Evolutionary conservation across 2,113 vertebrate species (phyloP).

Genomic region (Odobenus rosmarus): DNA sequence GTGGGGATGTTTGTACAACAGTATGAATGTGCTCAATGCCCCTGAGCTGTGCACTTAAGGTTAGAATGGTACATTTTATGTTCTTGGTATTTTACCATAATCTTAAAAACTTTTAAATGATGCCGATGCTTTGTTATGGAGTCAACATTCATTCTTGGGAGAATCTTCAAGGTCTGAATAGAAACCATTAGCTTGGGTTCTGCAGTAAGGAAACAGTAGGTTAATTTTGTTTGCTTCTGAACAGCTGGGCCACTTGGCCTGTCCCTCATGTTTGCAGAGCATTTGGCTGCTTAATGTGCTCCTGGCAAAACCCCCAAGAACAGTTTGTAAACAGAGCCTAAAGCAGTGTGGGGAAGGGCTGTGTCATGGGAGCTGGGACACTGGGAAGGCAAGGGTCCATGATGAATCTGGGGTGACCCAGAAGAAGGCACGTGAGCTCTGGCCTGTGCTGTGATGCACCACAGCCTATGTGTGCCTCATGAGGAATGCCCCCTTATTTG

Average conservation of each 20-base stretch:
- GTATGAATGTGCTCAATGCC: neutral
- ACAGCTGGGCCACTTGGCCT: neutral
- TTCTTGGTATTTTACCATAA: neutral
- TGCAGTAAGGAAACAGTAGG: neutral
- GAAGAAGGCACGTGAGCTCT: neutral
- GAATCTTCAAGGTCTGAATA: neutral
- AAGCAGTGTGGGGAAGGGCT: neutral
- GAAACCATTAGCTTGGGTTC: neutral
- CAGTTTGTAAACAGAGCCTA: neutral
- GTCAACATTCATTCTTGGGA: neutral
- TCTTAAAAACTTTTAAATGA: neutral
- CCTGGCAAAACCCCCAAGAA: neutral
- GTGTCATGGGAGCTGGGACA: neutral
- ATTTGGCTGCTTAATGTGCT: neutral
- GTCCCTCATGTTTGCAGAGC: neutral
- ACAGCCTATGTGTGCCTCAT: neutral
- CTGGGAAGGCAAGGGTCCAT: neutral
- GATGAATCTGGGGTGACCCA: no score
- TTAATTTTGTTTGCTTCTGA: neutral
- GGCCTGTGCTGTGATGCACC: accelerated
- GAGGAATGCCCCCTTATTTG: neutral
- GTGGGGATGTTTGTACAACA: neutral
- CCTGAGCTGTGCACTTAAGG: neutral
- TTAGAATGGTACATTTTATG: neutral
- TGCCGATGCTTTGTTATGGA: neutral